Evolutionary conservation across 92 coral and sea anemone species (phyloP), one percentile per base, ranked within the genome.

Genomic region (Micromussa lordhowensis): DNA sequence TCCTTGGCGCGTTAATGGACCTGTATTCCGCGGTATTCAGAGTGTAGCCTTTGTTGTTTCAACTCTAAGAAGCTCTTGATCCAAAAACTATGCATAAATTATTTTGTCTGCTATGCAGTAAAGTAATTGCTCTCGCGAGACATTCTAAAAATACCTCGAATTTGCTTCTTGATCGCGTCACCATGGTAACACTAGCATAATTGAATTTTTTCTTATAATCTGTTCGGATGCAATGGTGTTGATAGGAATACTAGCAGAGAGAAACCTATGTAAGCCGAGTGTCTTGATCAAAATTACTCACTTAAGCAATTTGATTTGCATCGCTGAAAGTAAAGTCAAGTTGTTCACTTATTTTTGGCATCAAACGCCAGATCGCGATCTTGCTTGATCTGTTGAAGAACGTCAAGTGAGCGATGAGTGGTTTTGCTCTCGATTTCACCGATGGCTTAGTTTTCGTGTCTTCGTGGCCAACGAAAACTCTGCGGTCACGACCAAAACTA

Each of bases 1-100:
- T 73, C 36, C 49, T 7, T 17, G 66, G 19, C 38, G 5, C 28
- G 21, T 36, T 29, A 51, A 15, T 24, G 34, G 14, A 77, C 19
- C 63, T 17, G 34, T 28, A 4, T 29, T 34, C 19, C 14, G 59
- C 59, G 79, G 53, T 80, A 72, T 53, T 83, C 53, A 68, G 9
- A 83, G 87, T 32, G 79, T 32, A 32, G 32, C 73, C 58, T 83
- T 83, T 48, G 58, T 82, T 66, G 78, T 69, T 69, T 68, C 64
- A 74, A 82, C 19, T 32, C 18, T 28, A 31, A 48, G 78, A 69
- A 83, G 75, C 66, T 30, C 66, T 83, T 68, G 78, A 69, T 83
- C 68, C 29, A 38, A 66, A 49, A 83, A 72, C 59, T 84, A 77
- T 86, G 75, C 83, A 86, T 77, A 86, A 83, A 86, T 75, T 77